phyloP scores from a whole-genome alignment of 2,113 vertebrate genomes.

The Rhynchopsitta pachyrhyncha region DNA sequence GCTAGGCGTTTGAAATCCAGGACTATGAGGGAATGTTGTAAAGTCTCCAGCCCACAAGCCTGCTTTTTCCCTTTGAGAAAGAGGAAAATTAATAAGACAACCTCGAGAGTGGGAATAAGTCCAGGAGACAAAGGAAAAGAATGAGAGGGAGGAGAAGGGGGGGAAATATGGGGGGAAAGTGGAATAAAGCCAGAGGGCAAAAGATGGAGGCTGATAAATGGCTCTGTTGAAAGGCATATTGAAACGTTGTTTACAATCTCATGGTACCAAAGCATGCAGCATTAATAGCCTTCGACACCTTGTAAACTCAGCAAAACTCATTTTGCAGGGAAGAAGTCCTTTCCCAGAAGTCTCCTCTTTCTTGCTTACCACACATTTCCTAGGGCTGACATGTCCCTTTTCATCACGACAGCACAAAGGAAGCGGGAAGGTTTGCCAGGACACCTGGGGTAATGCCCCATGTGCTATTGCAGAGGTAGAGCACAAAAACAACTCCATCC shows the following conservation, averaged over 20 bases:
- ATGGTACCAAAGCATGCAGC: neutral
- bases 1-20: neutral
- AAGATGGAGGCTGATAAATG: conserved; percentile 16
- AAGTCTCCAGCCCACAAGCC: conserved; percentile 34
- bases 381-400: neutral
- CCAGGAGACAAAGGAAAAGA: conserved; percentile 27
- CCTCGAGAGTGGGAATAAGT: conserved; percentile 25
- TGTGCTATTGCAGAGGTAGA: neutral
- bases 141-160: neutral
- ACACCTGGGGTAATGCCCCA: neutral
- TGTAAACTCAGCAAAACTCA: conserved; percentile 53
- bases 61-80: neutral
- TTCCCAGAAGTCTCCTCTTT: conserved; percentile 29
- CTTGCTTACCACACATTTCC: neutral
- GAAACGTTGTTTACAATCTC: conserved; percentile 32
- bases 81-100: conserved; percentile 50
- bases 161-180: neutral
- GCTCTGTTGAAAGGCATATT: neutral
- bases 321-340: conserved; percentile 5
- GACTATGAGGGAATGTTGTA: conserved; percentile 21
- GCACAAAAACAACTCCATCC: neutral
- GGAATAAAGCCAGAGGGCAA: conserved; percentile 13
- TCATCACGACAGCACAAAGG: neutral
- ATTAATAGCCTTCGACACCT: conserved; percentile 43
- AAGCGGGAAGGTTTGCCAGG: neutral